Conservation (phyloP, 2,113 vertebrate genomes). For the Charina bottae region DNA sequence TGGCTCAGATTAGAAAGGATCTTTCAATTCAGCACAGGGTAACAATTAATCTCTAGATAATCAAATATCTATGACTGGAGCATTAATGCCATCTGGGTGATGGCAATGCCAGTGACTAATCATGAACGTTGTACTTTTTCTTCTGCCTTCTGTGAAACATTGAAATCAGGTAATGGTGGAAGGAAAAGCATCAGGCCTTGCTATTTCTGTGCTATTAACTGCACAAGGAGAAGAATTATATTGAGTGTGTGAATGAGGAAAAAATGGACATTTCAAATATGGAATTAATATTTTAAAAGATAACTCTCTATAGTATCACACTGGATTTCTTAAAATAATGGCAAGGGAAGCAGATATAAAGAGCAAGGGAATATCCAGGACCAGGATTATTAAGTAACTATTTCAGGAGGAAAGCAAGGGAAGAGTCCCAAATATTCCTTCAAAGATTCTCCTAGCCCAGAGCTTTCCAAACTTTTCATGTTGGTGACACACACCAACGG, state of each 20-base stretch:
- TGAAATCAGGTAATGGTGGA: neutral
- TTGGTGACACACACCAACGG: no score
- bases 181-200: neutral
- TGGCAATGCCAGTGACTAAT: constrained; percentile 14
- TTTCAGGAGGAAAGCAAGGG: neutral
- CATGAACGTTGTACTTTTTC: constrained; percentile 29
- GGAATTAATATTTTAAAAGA: neutral
- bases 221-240: neutral
- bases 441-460: neutral
- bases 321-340: neutral
- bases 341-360: neutral
- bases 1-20: constrained; percentile 24
- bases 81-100: neutral
- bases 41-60: constrained; percentile 40
- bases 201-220: neutral
- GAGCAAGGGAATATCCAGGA: neutral
- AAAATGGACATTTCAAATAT: neutral
- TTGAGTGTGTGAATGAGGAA: neutral
- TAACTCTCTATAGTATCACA: neutral
- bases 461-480: no score
- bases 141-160: neutral
- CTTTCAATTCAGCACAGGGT: constrained; percentile 23
- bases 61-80: constrained; percentile 22
- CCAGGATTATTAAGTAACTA: neutral
- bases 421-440: neutral